phyloP scores from a whole-genome alignment of 2,888 invertebrate genomes.

The Caenorhabditis sp. region DNA sequence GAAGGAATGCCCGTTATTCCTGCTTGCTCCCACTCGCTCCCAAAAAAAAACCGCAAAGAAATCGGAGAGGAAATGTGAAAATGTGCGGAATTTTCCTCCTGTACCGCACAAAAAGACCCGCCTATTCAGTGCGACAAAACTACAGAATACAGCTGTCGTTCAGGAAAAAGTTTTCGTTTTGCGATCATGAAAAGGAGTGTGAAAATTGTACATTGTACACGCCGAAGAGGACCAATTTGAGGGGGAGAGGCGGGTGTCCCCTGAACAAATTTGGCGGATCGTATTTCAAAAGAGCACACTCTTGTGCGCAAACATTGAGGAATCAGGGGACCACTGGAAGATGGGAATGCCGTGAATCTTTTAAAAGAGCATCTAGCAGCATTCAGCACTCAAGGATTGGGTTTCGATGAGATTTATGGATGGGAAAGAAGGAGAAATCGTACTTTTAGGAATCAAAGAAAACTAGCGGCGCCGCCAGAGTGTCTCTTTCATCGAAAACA shows the following conservation, averaged over 20 bases:
- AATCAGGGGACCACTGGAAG: constrained; percentile 24
- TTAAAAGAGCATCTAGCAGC: constrained; percentile 11
- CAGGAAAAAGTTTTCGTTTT: too few relatives aligned
- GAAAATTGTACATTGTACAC: constrained; percentile 14
- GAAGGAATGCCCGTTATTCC: too few relatives aligned
- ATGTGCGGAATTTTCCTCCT: too few relatives aligned
- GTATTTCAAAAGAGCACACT: constrained; percentile 53
- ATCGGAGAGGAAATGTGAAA: background rate
- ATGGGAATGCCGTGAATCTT: background rate
- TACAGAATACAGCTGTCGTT: constrained; percentile 1
- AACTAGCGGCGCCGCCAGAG: too few relatives aligned
- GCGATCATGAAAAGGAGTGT: constrained; percentile 7
- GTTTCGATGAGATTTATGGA: constrained; percentile 32
- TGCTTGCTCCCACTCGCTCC: too few relatives aligned
- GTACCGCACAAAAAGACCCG: too few relatives aligned
- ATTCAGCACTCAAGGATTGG: too few relatives aligned
- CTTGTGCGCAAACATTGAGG: constrained; percentile 40
- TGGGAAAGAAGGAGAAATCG: background rate
- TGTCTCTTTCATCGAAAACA: too few relatives aligned
- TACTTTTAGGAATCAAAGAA: background rate
- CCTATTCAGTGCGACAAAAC: background rate
- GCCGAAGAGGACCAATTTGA: constrained; percentile 34
- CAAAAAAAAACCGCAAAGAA: too few relatives aligned
- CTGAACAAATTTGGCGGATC: constrained; percentile 54
- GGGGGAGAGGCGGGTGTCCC: constrained; percentile 16